Conservation (phyloP, 2,888 invertebrate species). For the Ichneumoninae sp. region DNA sequence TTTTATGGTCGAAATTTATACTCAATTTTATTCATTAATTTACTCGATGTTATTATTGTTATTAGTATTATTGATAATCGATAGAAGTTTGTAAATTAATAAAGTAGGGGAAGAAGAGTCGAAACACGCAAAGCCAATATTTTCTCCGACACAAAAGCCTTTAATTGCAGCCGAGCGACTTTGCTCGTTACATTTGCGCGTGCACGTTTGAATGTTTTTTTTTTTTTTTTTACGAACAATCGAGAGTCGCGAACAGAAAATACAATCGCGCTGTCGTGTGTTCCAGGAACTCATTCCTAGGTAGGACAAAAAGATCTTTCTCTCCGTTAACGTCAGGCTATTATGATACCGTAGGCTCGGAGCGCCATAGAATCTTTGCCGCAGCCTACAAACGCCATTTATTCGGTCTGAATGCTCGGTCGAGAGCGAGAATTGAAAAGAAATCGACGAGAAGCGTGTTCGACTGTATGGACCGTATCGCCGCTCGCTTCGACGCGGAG, state of each 20-base stretch:
- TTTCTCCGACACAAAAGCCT: not conserved
- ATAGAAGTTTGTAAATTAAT: not conserved
- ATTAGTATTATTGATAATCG: not conserved
- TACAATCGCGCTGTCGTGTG: conserved; percentile 15
- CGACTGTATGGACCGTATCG: conserved; percentile 6
- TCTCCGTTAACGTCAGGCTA: conserved; percentile 12
- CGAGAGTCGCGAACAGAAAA: conserved; percentile 35
- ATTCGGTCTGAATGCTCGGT: conserved; percentile 30
- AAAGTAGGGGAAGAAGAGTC: not conserved
- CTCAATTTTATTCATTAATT: not conserved
- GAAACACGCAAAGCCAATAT: not conserved
- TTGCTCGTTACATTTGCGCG: conserved; percentile 22
- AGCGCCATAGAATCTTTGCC: conserved; percentile 3
- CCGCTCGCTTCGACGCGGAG: not conserved
- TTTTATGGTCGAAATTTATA: not conserved
- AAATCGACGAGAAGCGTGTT: conserved; percentile 15
- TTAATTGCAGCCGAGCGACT: not conserved
- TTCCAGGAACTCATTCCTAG: conserved; percentile 24
- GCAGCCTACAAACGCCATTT: conserved; percentile 28
- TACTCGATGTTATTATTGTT: not conserved
- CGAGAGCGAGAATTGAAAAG: conserved; percentile 37
- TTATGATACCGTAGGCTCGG: conserved; percentile 3
- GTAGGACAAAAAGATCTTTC: conserved; percentile 42
- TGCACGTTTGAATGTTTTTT: conserved; percentile 21
- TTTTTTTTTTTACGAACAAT: conserved; percentile 24